phyloP scores from a whole-genome alignment of 2,113 vertebrate species.

The Plectropomus leopardus region DNA sequence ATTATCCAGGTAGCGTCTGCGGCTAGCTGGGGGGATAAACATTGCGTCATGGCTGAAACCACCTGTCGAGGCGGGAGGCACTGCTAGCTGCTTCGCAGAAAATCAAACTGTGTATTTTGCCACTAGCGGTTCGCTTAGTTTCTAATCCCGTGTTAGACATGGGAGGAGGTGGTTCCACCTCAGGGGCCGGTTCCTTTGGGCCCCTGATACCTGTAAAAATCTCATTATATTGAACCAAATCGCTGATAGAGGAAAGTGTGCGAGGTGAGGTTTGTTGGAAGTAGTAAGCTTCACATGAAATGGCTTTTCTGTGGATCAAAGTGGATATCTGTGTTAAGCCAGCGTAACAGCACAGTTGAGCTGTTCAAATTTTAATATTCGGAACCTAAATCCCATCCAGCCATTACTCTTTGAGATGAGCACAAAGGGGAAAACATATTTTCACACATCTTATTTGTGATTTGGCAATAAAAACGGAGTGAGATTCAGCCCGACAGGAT shows the following conservation, averaged over 20 bases:
- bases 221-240: slow-evolving; percentile 18
- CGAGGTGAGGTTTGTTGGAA: neutral
- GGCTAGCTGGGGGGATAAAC: slow-evolving; percentile 32
- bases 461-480: neutral
- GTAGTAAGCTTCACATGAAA: slow-evolving; percentile 12
- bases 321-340: neutral
- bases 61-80: slow-evolving; percentile 9
- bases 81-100: slow-evolving; percentile 4
- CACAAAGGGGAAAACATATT: slow-evolving; percentile 1
- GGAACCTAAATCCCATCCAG: neutral
- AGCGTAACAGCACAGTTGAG: neutral
- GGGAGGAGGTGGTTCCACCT: slow-evolving; percentile 1
- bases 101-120: slow-evolving; percentile 23
- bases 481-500: slow-evolving; percentile 5
- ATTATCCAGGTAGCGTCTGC: slow-evolving; percentile 18
- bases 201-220: slow-evolving; percentile 12
- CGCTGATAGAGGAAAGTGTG: slow-evolving; percentile 16
- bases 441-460: slow-evolving; percentile 5
- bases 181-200: neutral
- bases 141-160: slow-evolving; percentile 25
- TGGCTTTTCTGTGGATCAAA: slow-evolving; percentile 21
- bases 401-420: neutral
- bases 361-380: neutral
- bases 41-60: slow-evolving; percentile 13
- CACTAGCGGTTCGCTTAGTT: neutral